phyloP scores from a whole-genome alignment of 2,113 vertebrate species.

The Zapornia atra region DNA sequence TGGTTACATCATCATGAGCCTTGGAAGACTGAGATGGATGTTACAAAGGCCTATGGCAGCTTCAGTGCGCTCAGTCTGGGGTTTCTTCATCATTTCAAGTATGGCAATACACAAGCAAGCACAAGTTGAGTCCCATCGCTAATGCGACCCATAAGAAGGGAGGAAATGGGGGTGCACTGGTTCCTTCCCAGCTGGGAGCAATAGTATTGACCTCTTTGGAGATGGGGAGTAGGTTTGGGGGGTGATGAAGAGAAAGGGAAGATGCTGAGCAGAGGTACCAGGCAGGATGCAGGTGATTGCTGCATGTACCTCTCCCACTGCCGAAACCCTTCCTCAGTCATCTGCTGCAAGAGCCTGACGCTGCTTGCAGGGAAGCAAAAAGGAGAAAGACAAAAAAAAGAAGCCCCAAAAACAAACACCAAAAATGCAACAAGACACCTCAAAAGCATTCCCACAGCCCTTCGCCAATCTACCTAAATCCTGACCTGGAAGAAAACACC shows the following conservation, averaged over 20 bases:
- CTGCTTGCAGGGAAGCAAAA: not conserved
- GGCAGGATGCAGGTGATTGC: fast-evolving
- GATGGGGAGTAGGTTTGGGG: not conserved
- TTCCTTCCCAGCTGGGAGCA: fast-evolving
- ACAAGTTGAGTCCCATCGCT: not conserved
- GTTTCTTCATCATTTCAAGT: not conserved
- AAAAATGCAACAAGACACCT: not conserved
- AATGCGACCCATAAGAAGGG: fast-evolving
- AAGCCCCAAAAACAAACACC: not conserved
- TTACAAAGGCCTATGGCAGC: not conserved
- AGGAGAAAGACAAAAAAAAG: not conserved
- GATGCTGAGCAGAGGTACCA: not conserved
- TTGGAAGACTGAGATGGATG: not conserved
- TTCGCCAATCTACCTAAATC: constrained; percentile 34
- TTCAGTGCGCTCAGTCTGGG: not conserved
- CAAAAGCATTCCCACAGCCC: constrained; percentile 37
- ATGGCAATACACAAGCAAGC: not conserved
- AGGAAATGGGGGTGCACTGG: not conserved
- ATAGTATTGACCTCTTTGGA: not conserved
- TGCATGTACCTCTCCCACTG: fast-evolving
- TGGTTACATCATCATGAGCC: not conserved
- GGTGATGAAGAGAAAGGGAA: not conserved
- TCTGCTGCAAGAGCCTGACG: not conserved
- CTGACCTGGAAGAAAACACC: constrained; percentile 36
- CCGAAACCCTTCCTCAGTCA: not conserved